Evolutionary conservation across 2,113 vertebrate species (phyloP), one percentile per base, ranked within the genome.

Genomic region (Ictidomys tridecemlineatus): DNA sequence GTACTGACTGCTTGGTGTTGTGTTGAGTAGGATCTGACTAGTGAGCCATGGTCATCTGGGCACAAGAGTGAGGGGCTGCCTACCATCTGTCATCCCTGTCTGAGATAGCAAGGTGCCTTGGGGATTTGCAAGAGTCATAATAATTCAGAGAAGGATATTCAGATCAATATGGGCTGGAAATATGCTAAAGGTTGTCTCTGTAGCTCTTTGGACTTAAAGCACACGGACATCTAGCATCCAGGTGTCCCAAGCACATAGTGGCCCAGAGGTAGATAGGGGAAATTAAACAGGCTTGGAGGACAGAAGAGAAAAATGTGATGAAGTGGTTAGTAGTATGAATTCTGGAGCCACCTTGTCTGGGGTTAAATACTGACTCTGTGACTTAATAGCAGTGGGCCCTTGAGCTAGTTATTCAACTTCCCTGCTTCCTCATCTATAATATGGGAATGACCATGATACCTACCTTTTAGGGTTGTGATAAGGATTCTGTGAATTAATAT

Each of bases 161-260:
- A 53, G 42, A 34, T 91, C 42, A 6, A 0, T 37, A 6, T 53
- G 83, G 42, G n/a, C n/a, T 58, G 8, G 26, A 37, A 56, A 92
- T 69, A 56, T 61, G 53, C 87, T 70, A 76, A 30, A 48, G 42
- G 34, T n/a, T n/a, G 5, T 56, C 7, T 24, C n/a, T 37, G 1
- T 7, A 82, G 39, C 65, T 82, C 88, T 96, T 94, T 72, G 45
- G 26, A 85, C 61, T 51, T 93, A 79, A 70, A 37, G 26, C n/a
- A 67, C 56, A 24, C 34, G 73, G 94, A 20, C 51, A 17, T 69
- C 61, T 83, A 22, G 61, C 48, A 28, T 90, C 85, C 22, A 48
- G 74, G 48, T 45, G 24, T 76, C 48, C 76, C 48, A 63, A 3
- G 61, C 61, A 82, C 18, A 26, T 2, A 42, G 67, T 24, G 51